phyloP scores from a whole-genome alignment of 2,797 vertebrate genomes.

The Pitangus sulphuratus region DNA sequence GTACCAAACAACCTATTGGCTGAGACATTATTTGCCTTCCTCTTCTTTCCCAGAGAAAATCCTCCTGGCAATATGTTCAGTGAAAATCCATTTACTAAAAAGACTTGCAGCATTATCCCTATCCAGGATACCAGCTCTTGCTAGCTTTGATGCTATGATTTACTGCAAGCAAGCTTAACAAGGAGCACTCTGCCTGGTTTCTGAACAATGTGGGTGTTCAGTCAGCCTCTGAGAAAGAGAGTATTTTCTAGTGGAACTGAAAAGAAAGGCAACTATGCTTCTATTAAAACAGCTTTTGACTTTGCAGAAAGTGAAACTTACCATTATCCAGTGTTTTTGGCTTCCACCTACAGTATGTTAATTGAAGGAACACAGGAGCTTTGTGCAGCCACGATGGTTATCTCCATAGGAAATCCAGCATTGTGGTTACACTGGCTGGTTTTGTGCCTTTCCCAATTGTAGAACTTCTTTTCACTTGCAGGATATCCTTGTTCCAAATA shows the following conservation, averaged over 20 bases:
- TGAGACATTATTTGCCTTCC: background rate
- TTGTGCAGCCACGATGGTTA: background rate
- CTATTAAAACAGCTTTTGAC: background rate
- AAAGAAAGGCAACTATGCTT: background rate
- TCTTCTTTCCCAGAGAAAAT: background rate
- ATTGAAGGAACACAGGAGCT: slow-evolving; percentile 24
- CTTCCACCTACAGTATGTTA: slow-evolving; percentile 29
- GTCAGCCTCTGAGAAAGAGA: background rate
- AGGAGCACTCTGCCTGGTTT: background rate
- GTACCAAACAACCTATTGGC: background rate
- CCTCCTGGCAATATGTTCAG: background rate
- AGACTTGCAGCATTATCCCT: background rate
- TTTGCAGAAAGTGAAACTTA: slow-evolving; percentile 57
- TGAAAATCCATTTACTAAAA: background rate
- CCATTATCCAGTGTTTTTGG: slow-evolving; percentile 64
- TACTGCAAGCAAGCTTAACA: background rate
- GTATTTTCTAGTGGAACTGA: background rate
- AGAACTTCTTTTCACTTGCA: slow-evolving; percentile 20
- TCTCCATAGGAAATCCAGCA: slow-evolving; percentile 47
- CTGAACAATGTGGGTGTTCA: background rate
- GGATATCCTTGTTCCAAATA: slow-evolving; percentile 19
- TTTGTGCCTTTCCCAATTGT: slow-evolving; percentile 25
- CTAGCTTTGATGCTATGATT: background rate
- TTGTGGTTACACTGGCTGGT: background rate
- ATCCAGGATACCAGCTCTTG: background rate